These are phyloP conservation scores for Ophioninae sp. DNA, from an alignment of 2,888 invertebrate genomes.

Conservation along the genomic window DNA sequence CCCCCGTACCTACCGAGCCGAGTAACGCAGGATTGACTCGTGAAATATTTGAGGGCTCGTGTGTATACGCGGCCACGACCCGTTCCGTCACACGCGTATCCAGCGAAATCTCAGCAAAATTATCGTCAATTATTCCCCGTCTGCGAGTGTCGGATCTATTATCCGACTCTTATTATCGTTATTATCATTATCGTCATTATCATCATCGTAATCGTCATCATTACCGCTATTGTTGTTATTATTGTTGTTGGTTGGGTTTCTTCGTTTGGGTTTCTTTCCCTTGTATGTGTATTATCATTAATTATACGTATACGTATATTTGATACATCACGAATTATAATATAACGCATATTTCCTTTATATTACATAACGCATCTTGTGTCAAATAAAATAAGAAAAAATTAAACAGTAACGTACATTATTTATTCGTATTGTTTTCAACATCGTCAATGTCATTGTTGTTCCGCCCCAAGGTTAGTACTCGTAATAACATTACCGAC, in stretches of 20 bases:
- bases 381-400: background rate
- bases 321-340: too few species aligned
- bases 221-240: too few species aligned
- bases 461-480: too few species aligned
- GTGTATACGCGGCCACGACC: background rate
- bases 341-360: too few species aligned
- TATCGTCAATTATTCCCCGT: background rate
- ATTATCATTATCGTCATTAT: background rate
- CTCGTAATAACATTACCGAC: too few species aligned
- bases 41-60: background rate
- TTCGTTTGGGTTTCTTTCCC: too few species aligned
- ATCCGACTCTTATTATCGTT: background rate
- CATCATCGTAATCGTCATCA: background rate
- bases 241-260: too few species aligned
- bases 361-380: too few species aligned
- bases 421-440: background rate
- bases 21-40: slow-evolving; percentile 10
- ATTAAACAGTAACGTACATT: background rate
- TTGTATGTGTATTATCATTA: too few species aligned
- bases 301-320: too few species aligned
- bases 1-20: background rate
- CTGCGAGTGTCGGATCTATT: background rate
- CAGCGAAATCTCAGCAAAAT: background rate
- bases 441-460: too few species aligned
- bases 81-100: background rate